Base-by-base conservation (phyloP, 2,888 invertebrate genomes). In the Pseudoips prasinana region DNA sequence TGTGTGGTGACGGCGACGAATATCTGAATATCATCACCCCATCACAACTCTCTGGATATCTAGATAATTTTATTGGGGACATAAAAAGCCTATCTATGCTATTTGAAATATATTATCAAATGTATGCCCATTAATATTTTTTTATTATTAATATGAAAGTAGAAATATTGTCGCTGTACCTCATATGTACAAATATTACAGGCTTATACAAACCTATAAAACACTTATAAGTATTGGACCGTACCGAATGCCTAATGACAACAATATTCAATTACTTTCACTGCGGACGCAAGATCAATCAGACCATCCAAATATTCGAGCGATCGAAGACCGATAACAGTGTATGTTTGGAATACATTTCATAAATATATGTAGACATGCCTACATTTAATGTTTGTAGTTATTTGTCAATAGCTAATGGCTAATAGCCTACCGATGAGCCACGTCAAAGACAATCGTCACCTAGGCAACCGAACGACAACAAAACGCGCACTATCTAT, bases 381-480 rank as follows among this genome's bases (percentile, higher is more conserved):
- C 51, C 23, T 36, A 60, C 46, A 54, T 58, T 63, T 59, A 47
- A 58, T 60, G 59, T 63, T 59, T 60, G 60, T 69, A 56, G 65
- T 56, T 77, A 76, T 80, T 74, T 78, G 85, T 86, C 85, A 81
- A 83, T 79, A 78, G 70, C 77, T 83, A 78, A 79, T 76, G 73
- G 73, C 73, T 79, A 79, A 82, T 84, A 75, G 75, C 58, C 57
- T 42, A 58, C 56, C 75, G 74, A 73, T 74, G 76, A 76, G 64
- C 73, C 64, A 65, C 67, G 67, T 72, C 64, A 68, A 84, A 86
- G 85, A 86, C 83, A 79, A 76, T 69, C 69, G 80, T 83, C 59
- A 56, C 72, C 82, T 47, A 53, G 82, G 70, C 58, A 55, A 86
- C 86, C 44, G 43, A 58, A 54, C 60, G 57, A 71, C 84, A 86